Base-by-base conservation (phyloP, 1,140 invertebrate genomes). In the Bombus cullumanus region DNA sequence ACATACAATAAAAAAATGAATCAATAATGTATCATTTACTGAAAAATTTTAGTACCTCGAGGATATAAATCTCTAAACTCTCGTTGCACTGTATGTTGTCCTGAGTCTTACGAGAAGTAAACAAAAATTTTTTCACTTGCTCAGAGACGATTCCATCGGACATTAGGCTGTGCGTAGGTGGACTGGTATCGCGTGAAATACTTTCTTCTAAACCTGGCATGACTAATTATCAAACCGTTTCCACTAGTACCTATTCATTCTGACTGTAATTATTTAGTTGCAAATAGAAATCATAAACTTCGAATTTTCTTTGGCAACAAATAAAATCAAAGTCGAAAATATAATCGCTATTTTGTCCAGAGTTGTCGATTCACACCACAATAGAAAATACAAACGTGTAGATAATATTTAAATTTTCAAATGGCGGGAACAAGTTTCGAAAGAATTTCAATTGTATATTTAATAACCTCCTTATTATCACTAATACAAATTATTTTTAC, bases 121-220 rank as follows among this genome's bases (percentile, higher is more conserved):
- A 98, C 89, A 97, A 96, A 95, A 98, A 98, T 93, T 97, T 97
- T 95, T 97, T 97, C 92, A 98, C 96, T 95, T 97, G 97, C 93
- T 97, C 97, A 87, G 96, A 94, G 85, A 93, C 95, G 92, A 96
- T 95, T 95, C 96, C 97, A 97, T 97, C 97, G 96, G 96, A 96
- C 97, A 97, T 97, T 96, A 95, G 95, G 94, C 92, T 91, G 91
- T 92, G 92, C 88, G 91, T 93, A 72, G 90, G 92, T 92, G 91
- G 85, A 93, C 92, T 93, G 79, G 89, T 91, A 80, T 94, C 88
- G 90, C 91, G 92, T 86, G 88, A 93, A 90, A 93, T 92, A 88
- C 88, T 93, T 86, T 90, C 91, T 73, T 94, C 93, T 93, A 94
- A 92, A 91, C 93, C 94, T 85, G 94, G 94, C 94, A 94, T 94